Conservation (phyloP, 1,140 invertebrate genomes). For the Lasaia peninsularis region DNA sequence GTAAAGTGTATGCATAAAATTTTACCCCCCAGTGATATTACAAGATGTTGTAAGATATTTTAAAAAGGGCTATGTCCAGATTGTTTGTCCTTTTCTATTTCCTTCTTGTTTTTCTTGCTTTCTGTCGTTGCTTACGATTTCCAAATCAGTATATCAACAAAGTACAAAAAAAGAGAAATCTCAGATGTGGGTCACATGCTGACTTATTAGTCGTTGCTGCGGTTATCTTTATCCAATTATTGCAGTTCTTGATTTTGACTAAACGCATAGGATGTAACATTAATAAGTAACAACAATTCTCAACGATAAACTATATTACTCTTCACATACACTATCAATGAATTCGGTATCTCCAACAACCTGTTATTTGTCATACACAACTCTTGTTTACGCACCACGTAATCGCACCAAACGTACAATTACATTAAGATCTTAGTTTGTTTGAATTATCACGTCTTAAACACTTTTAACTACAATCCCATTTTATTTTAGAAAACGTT, state of each 20-base stretch:
- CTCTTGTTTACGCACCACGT: slow-evolving; percentile 55
- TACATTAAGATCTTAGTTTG: slow-evolving; percentile 32
- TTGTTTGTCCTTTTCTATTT: slow-evolving; percentile 5
- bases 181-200: slow-evolving; percentile 81
- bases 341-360: slow-evolving; percentile 74
- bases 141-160: slow-evolving; percentile 36
- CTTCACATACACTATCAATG: slow-evolving; percentile 49
- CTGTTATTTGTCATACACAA: slow-evolving; percentile 72
- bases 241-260: neutral
- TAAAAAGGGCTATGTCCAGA: neutral
- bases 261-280: neutral
- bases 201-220: slow-evolving; percentile 59
- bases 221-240: slow-evolving; percentile 24
- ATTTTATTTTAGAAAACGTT: slow-evolving; percentile 52
- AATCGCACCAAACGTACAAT: slow-evolving; percentile 45
- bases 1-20: neutral
- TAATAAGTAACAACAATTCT: slow-evolving; percentile 17
- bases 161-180: slow-evolving; percentile 70
- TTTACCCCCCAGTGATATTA: neutral
- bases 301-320: slow-evolving; percentile 11
- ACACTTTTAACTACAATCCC: slow-evolving; percentile 33
- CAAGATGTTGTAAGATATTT: neutral
- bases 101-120: slow-evolving; percentile 13
- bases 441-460: slow-evolving; percentile 38
- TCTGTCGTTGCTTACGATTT: slow-evolving; percentile 21